These are phyloP conservation scores for Temnopleurus reevesii DNA, from an alignment of 53 echinoderm and acorn worm species.

Conservation along the genomic window DNA sequence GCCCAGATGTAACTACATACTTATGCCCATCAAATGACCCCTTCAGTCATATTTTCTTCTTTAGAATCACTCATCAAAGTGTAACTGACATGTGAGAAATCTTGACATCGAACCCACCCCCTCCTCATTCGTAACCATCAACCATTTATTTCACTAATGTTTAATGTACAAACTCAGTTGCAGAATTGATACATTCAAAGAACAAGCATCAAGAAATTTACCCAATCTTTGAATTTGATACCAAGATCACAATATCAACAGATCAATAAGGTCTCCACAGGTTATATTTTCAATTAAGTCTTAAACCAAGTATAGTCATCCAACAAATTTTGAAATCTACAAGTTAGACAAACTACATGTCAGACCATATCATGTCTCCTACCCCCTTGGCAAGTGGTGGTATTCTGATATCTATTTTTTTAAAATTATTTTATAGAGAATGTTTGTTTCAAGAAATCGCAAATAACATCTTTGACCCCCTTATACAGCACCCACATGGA, in stretches of 20 bases:
- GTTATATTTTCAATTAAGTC: too few species aligned
- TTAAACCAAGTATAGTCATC: too few species aligned
- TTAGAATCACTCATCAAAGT: neutral
- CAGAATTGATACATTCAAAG: neutral
- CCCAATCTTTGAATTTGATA: neutral
- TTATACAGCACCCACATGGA: too few species aligned
- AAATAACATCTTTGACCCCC: too few species aligned
- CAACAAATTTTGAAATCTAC: too few species aligned
- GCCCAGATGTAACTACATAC: neutral
- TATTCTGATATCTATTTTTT: too few species aligned
- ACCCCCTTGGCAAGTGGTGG: too few species aligned
- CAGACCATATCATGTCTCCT: too few species aligned
- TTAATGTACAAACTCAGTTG: neutral
- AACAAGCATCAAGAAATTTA: neutral
- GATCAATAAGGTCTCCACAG: too few species aligned
- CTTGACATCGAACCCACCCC: neutral
- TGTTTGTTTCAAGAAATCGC: too few species aligned
- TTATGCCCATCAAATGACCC: neutral
- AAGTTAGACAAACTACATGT: too few species aligned
- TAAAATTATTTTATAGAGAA: too few species aligned
- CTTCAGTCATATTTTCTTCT: neutral
- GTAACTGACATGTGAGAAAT: neutral
- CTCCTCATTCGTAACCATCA: neutral
- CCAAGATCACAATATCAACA: neutral
- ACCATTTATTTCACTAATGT: neutral